Conservation (phyloP, 2,888 invertebrate genomes). For the Ceramica pisi region DNA sequence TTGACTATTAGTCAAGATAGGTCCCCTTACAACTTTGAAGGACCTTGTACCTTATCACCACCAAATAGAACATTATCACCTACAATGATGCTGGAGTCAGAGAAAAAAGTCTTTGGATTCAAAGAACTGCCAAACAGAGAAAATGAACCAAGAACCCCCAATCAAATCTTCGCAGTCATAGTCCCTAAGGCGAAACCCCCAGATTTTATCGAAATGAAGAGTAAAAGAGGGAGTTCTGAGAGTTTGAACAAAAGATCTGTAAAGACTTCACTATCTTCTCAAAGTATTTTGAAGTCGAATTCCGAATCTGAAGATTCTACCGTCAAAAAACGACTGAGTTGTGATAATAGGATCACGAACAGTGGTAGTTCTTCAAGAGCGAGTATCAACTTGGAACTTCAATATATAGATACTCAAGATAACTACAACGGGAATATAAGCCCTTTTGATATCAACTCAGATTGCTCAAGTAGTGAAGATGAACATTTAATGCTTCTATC, state of each 20-base stretch:
- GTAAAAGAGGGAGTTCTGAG: slow-evolving; percentile 80
- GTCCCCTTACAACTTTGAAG: slow-evolving; percentile 79
- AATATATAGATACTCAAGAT: slow-evolving; percentile 84
- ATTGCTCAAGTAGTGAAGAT: slow-evolving; percentile 88
- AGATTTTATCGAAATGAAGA: slow-evolving; percentile 74
- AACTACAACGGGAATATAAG: slow-evolving; percentile 77
- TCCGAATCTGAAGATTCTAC: slow-evolving; percentile 88
- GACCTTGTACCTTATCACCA: slow-evolving; percentile 84
- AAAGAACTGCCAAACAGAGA: slow-evolving; percentile 83
- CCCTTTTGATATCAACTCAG: slow-evolving; percentile 81
- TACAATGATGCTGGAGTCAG: slow-evolving; percentile 82
- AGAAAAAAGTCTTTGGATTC: slow-evolving; percentile 87
- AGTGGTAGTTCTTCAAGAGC: slow-evolving; percentile 84
- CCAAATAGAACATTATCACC: slow-evolving; percentile 87
- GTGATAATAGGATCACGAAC: slow-evolving; percentile 86
- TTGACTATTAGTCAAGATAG: slow-evolving; percentile 78
- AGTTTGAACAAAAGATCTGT: slow-evolving; percentile 81
- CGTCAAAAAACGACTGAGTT: slow-evolving; percentile 84
- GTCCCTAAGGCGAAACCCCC: slow-evolving; percentile 84
- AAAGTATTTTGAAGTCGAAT: slow-evolving; percentile 82
- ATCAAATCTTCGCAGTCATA: slow-evolving; percentile 88
- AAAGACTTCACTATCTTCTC: slow-evolving; percentile 80
- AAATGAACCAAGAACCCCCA: slow-evolving; percentile 72
- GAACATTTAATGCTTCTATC: slow-evolving; percentile 87
- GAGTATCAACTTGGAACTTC: slow-evolving; percentile 84